phyloP scores from a whole-genome alignment of 2,797 vertebrate species.

The Monodelphis domestica region DNA sequence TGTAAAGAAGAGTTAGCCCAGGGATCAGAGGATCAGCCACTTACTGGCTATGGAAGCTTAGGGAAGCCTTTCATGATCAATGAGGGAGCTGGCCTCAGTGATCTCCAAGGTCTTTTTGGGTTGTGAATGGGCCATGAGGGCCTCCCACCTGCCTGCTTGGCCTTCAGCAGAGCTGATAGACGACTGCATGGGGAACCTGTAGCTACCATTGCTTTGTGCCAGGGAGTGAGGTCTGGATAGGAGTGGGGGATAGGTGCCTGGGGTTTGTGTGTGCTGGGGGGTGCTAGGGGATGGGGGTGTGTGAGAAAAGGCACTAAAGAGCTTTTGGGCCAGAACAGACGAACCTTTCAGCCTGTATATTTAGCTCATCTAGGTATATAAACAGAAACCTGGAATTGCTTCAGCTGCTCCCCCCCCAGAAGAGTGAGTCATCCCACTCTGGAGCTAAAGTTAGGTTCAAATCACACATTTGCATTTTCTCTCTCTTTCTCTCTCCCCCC shows the following conservation, averaged over 20 bases:
- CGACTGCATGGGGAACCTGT: not conserved
- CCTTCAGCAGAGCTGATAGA: not conserved
- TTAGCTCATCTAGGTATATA: constrained; percentile 87
- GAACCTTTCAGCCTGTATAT: constrained; percentile 86
- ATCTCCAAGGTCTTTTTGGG: not conserved
- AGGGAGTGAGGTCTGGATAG: accelerated
- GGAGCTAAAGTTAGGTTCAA: constrained; percentile 88
- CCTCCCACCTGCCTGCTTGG: constrained; percentile 11
- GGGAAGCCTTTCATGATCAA: not conserved
- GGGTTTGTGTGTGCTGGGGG: constrained; percentile 66
- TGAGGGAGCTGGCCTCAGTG: not conserved
- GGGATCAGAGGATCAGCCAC: not conserved
- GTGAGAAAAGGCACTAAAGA: constrained; percentile 79
- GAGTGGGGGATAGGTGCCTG: not conserved
- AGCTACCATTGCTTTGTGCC: not conserved
- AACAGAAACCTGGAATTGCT: constrained; percentile 86
- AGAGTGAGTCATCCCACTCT: constrained; percentile 85
- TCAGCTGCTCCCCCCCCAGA: constrained; percentile 81
- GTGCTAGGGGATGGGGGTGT: constrained; percentile 60
- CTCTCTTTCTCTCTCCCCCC: constrained; percentile 60
- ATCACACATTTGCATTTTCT: constrained; percentile 80
- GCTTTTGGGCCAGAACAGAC: constrained; percentile 82
- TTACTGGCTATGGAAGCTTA: constrained; percentile 3
- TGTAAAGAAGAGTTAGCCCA: not conserved
- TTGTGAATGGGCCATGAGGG: constrained; percentile 4